Evolutionary conservation across 1,140 invertebrate species (phyloP), one percentile per base, ranked within the genome.

Genomic region (Drosophila guanche): DNA sequence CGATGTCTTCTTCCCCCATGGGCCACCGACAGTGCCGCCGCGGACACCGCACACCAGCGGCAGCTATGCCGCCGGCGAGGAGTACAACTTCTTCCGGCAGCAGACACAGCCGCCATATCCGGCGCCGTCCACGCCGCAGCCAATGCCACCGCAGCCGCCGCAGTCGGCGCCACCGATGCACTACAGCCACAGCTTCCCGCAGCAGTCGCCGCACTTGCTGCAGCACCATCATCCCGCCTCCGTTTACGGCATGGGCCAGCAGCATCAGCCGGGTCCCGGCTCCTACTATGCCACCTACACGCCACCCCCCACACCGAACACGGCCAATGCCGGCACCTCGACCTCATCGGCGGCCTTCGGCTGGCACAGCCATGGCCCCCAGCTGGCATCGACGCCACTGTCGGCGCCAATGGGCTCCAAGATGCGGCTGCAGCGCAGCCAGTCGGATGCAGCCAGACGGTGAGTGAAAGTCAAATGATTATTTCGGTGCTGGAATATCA

Each of bases 381-480:
- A 37, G 50, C 46, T 88, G 69, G 66, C 81, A 12, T 76, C 81
- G 23, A 78, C 81, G 10, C 84, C 81, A 10, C 69, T 74, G 12
- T 25, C 79, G 77, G 67, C 77, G 59, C 63, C 78, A 67, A 50
- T 53, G 37, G 76, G 76, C 27, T 56, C 83, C 55, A 90, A 89
- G 72, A 89, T 89, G 84, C 84, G 89, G 6, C 68, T 90, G 46
- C 89, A 90, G 68, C 89, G 89, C 48, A 90, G 85, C 42, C 79
- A 89, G 56, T 89, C 90, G 14, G 90, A 91, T 78, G 79, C 90
- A 41, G 79, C 88, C 43, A 90, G 90, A 90, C 86, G 90, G 90
- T 91, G 65, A 85, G 90, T 76, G 33, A 10, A 37, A 12, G 10
- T 4, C 10, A 1, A 37, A 37, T 27, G 5, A 27, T 27, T 27